Evolutionary conservation across 2,888 invertebrate genomes (phyloP), one percentile per base, ranked within the genome.

Genomic region (Druceiella hillmani): DNA sequence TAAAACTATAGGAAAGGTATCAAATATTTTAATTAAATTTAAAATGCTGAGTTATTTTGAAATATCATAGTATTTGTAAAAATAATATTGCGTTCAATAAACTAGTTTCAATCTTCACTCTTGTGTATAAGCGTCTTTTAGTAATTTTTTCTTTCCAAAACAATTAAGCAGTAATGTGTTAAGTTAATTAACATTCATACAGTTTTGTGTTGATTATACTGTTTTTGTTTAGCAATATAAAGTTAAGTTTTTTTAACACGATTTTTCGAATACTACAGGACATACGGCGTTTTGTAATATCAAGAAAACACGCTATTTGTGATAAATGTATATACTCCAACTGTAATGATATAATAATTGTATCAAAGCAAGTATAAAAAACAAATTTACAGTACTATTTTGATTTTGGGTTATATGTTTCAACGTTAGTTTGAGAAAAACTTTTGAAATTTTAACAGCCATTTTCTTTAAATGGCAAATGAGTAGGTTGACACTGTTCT

Each of bases 401-500:
- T 13, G 3, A 12, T 13, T 29, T 11, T n/a, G n/a, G 10, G 13
- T n/a, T 13, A 11, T n/a, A 13, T 29, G 11, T 29, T 29, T n/a
- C n/a, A n/a, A n/a, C n/a, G n/a, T n/a, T 13, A 13, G 9, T 13
- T n/a, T n/a, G 20, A 22, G 24, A 24, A 17, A 7, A 24, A 11
- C 22, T 13, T 24, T 10, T 12, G 9, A 22, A 33, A 22, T 10
- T 33, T 24, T 13, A 33, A 33, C 11, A 11, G 11, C 13, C 24
- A 26, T 16, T 35, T 26, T 17, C 35, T 35, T 27, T 10, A 35
- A 35, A 35, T 35, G 35, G 35, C 27, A 16, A 17, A 17, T 27
- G 17, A 27, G 34, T 24, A 26, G 27, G 35, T 27, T 35, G 35
- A 35, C 27, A 35, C 17, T 27, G 27, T 35, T 17, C 27, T 35